A percentile compares a stretch with the other conserved stretches of the same genome.
Conservation (phyloP, 2,113 vertebrate species). For the Tragelaphus scriptus region DNA sequence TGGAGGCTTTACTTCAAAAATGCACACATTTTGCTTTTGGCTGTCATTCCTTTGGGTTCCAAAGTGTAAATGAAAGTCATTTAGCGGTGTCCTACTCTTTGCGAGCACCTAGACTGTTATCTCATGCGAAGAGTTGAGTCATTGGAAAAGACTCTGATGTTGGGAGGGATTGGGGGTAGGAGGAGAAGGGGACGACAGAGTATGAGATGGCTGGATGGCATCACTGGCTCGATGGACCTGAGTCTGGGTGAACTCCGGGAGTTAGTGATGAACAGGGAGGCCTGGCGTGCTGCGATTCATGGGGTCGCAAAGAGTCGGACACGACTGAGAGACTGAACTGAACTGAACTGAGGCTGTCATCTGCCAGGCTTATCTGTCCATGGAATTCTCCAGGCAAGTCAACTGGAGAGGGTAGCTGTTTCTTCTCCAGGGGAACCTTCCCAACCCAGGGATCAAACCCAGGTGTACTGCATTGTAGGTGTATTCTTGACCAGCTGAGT, state of each 20-base stretch:
- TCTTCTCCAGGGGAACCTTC: neutral
- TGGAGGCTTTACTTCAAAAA: neutral
- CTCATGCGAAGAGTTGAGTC: neutral
- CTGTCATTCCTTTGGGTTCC: neutral
- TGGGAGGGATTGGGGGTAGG: too few relatives aligned
- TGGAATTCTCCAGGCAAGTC: neutral
- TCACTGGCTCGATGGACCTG: too few relatives aligned
- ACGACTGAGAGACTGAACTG: too few relatives aligned
- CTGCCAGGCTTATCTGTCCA: neutral
- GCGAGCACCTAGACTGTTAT: neutral
- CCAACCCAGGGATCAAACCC: neutral
- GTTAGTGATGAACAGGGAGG: too few relatives aligned
- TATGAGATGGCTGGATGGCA: too few relatives aligned
- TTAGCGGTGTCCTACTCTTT: neutral
- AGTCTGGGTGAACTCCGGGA: too few relatives aligned
- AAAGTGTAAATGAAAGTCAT: neutral
- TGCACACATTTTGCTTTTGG: neutral
- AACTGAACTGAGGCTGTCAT: neutral
- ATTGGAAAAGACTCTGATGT: too few relatives aligned
- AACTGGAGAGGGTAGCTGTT: neutral
- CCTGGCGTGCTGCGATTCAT: too few relatives aligned
- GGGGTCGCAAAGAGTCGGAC: too few relatives aligned
- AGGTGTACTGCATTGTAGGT: rapidly evolving
- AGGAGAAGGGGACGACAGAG: too few relatives aligned
- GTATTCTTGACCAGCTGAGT: neutral